Base-by-base conservation (phyloP, 2,888 invertebrate genomes). In the Nysson spinosus region DNA sequence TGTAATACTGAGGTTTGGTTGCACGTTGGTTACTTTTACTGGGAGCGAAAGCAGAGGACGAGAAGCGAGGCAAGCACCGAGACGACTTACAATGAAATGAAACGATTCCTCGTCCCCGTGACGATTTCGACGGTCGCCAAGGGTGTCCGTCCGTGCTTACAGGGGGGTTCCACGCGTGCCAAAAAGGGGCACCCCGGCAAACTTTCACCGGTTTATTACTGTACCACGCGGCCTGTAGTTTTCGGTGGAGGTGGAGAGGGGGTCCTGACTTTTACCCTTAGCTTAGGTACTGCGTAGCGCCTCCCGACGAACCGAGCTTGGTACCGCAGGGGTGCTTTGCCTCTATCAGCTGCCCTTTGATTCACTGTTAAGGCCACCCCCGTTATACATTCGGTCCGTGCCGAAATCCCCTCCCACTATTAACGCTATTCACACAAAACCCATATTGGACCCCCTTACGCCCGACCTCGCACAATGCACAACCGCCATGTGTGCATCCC, bases 261-360 rank as follows among this genome's bases (percentile, higher is more conserved):
- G 30, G 39, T 16, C 19, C 44, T 35, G 26, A 39, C 37, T 24
- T 12, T 44, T 64, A 61, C 64, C 56, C 55, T 63, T 58, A 62
- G 62, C 67, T 60, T 17, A 17, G 22, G 55, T 39, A 52, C 11
- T 0, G 12, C 12, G 46, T 68, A 55, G 63, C 58, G 63, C 70
- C 69, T 69, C 60, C 65, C 47, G 51, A 37, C 6, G 7, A 28
- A 40, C 20, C 37, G 49, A 34, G 43, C n/a, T n/a, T n/a, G 46
- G 70, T 58, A 67, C 56, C 64, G 49, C 62, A 61, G 71, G 57
- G 69, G 69, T 16, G 56, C 35, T 43, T 32, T 44, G 14, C 37
- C 52, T 78, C 73, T 79, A 84, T 86, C 85, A 85, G 85, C 85
- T 85, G 85, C 82, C 77, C 79, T 67, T 78, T 71, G 74, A 72